Conservation (phyloP, 2,888 invertebrate genomes). For the Sphecodes monilicornis region DNA sequence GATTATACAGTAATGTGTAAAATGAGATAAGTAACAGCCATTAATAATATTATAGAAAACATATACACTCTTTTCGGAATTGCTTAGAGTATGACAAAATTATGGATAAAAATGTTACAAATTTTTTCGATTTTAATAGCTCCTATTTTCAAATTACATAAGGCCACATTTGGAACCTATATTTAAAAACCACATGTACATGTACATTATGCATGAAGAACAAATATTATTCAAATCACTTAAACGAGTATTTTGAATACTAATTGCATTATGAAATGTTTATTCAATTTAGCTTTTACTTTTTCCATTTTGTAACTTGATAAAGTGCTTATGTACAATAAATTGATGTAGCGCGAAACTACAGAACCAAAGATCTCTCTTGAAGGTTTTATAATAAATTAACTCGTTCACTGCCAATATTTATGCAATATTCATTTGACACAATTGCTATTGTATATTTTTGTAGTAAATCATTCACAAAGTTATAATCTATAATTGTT, state of each 20-base stretch:
- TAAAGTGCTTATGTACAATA: conserved; percentile 64
- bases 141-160: conserved; percentile 54
- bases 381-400: conserved; percentile 66
- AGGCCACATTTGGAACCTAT: conserved; percentile 61
- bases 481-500: conserved; percentile 46
- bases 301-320: conserved; percentile 58
- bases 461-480: conserved; percentile 38
- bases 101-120: conserved; percentile 62
- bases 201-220: conserved; percentile 40
- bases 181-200: conserved; percentile 46
- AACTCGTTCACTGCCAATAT: conserved; percentile 73
- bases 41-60: conserved; percentile 68
- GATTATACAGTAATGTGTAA: conserved; percentile 75
- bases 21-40: conserved; percentile 74
- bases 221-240: conserved; percentile 38
- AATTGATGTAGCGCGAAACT: conserved; percentile 61
- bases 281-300: conserved; percentile 53
- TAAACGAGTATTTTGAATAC: conserved; percentile 53
- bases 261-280: conserved; percentile 47
- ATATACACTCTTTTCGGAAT: conserved; percentile 73
- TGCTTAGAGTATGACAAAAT: conserved; percentile 71
- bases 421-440: conserved; percentile 66
- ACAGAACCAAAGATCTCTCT: conserved; percentile 67
- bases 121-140: conserved; percentile 53
- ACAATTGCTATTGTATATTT: conserved; percentile 48